Evolutionary conservation across 2,888 invertebrate genomes (phyloP), one percentile per base, ranked within the genome.

Genomic region (Latheticus oryzae): DNA sequence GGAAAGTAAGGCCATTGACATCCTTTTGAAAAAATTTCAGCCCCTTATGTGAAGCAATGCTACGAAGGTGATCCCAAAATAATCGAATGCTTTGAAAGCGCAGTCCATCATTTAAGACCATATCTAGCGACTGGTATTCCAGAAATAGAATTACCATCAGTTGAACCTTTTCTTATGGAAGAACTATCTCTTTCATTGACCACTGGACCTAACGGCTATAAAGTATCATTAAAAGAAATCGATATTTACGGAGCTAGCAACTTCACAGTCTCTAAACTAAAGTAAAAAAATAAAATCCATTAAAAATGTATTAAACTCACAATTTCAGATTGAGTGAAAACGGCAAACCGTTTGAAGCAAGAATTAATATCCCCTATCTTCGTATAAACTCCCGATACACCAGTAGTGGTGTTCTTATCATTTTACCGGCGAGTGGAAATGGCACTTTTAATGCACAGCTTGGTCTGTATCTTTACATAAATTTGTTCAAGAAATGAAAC

Each of bases 351-450:
- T 89, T 89, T 72, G 84, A 86, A 75, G 85, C 86, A 0, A 79
- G 80, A 64, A 80, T 89, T 42, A 76, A 80, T 53, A 85, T 89
- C 76, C 88, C 88, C n/a, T 81, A 82, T 61, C 77, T 89, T 69
- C 81, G 82, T 68, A 85, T 89, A 64, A 83, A 85, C 68, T 84
- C 88, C 2, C 82, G 84, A 67, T 89, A 89, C 72, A 83, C 84
- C 7, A 88, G 88, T 68, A 85, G 85, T 47, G 89, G 89, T 0
- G 84, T 88, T 2, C 75, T 89, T 30, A 81, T 89, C 58, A 88
- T 89, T 58, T 80, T 89, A 33, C 89, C 88, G 4, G 88, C 88
- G 0, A 87, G 85, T 61, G 88, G 88, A 51, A 86, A 86, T 60
- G 88, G 88, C 16, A 86, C 86, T 4, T 88, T 88, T 70, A 83